Conservation (phyloP, 2,797 vertebrate genomes). For the Neosilurus hyrtlii region DNA sequence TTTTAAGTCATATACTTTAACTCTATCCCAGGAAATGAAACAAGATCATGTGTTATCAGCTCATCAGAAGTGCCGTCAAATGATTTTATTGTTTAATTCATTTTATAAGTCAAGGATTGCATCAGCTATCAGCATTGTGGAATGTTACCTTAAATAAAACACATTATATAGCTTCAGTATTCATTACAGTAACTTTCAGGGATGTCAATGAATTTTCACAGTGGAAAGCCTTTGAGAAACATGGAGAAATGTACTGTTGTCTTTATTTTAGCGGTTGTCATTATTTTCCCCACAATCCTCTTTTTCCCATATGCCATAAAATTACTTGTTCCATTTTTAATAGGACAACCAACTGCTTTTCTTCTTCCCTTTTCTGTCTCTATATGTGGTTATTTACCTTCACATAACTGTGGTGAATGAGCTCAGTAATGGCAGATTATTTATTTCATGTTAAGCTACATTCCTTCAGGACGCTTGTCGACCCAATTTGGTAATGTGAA, state of each 20-base stretch:
- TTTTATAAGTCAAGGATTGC: constrained; percentile 8
- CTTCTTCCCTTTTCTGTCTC: constrained; percentile 56
- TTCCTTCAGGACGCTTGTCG: constrained; percentile 70
- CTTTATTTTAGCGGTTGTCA: constrained; percentile 50
- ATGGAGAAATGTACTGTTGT: constrained; percentile 52
- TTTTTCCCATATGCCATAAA: constrained; percentile 66
- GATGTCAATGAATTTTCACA: constrained; percentile 10
- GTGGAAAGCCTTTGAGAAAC: constrained; percentile 12
- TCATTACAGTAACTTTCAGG: constrained; percentile 2
- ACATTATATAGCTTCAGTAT: background rate
- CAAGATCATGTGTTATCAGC: constrained; percentile 2
- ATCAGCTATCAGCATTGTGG: background rate
- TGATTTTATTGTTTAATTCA: constrained; percentile 31
- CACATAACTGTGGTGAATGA: constrained; percentile 71
- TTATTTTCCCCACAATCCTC: constrained; percentile 61
- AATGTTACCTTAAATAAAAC: constrained; percentile 6
- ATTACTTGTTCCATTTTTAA: constrained; percentile 64
- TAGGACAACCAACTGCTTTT: constrained; percentile 59
- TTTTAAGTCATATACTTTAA: background rate
- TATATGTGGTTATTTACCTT: constrained; percentile 71
- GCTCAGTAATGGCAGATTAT: constrained; percentile 71
- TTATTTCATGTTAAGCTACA: constrained; percentile 74
- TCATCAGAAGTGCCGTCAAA: background rate
- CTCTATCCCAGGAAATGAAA: background rate
- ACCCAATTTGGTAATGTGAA: constrained; percentile 81